Base-by-base conservation (phyloP, 2,888 invertebrate genomes). In the Itoplectis maculator region DNA sequence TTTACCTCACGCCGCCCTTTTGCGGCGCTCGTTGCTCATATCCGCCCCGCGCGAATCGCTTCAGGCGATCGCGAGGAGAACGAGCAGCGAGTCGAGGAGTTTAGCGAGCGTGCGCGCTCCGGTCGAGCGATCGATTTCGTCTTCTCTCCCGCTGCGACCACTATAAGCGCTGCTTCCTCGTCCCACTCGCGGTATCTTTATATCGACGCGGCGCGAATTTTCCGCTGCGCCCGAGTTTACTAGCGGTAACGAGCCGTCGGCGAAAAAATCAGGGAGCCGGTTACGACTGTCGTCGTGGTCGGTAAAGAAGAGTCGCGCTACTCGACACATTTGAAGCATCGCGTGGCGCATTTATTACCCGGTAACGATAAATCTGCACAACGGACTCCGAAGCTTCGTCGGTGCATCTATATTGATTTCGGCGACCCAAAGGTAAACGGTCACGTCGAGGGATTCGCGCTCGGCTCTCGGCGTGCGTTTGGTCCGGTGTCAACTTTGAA, bases 121-220 rank as follows among this genome's bases (percentile, higher is more conserved):
- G 20, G 42, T 45, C 42, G 65, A 65, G 8, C 45, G 23, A 42
- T 65, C 65, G 65, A 65, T 65, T 45, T 65, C 61, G 37, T 40
- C 23, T 18, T 42, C 4, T 6, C 23, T 23, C 29, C 3, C 29
- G 5, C 45, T 23, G 13, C 65, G 20, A n/a, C n/a, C n/a, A n/a
- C n/a, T n/a, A n/a, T n/a, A n/a, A n/a, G n/a, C n/a, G n/a, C n/a
- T n/a, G n/a, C n/a, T n/a, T n/a, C n/a, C 45, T 45, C 40, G 18
- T 40, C 40, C 15, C 61, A 18, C 37, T 40, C 61, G 40, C 37
- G 61, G 40, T 40, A 37, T 63, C 40, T 8, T 35, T 59, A 35
- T 15, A 59, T 59, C 15, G 2, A 15, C 15, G 61, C 15, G 29
- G 40, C 18, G n/a, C n/a, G n/a, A n/a, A n/a, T n/a, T n/a, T n/a